Conservation (phyloP, 1,140 invertebrate genomes). For the Lordiphosa stackelbergi region DNA sequence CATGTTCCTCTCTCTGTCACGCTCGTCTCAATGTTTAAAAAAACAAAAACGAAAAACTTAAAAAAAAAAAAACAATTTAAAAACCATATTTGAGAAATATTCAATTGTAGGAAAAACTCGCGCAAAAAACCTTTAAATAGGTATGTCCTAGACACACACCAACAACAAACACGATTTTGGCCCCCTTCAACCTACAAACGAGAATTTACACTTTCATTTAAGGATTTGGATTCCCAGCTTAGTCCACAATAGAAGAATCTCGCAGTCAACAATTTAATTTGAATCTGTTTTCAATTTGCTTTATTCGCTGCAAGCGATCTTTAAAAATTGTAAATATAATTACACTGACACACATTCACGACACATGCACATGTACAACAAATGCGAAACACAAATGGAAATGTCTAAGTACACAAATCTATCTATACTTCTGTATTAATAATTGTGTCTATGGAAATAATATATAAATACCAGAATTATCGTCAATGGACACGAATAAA, state of each 20-base stretch:
- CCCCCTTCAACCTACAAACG: conserved; percentile 18
- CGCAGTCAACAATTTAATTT: background rate
- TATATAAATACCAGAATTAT: conserved; percentile 39
- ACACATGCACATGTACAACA: conserved; percentile 31
- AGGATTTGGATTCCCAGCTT: conserved; percentile 10
- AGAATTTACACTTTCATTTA: conserved; percentile 1
- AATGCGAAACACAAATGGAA: conserved; percentile 29
- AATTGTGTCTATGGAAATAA: conserved; percentile 62
- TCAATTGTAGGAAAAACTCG: conserved; percentile 57
- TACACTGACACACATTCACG: conserved; percentile 3
- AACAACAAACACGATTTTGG: conserved; percentile 17
- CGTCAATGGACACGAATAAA: conserved; percentile 57
- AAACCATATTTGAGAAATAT: conserved; percentile 38
- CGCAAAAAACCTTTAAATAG: conserved; percentile 76
- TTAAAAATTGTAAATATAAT: conserved; percentile 41
- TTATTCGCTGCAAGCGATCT: conserved; percentile 18
- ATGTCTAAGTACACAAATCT: conserved; percentile 26
- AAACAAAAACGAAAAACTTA: conserved; percentile 14
- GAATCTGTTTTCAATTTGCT: conserved; percentile 9
- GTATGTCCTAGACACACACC: conserved; percentile 56
- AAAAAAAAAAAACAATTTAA: conserved; percentile 36
- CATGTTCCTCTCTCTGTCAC: conserved; percentile 45
- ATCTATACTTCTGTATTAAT: conserved; percentile 49
- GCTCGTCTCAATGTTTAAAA: conserved; percentile 40
- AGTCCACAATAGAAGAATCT: conserved; percentile 20